Conservation (phyloP, 2,113 vertebrate genomes). For the Forbesichthys agassizii region DNA sequence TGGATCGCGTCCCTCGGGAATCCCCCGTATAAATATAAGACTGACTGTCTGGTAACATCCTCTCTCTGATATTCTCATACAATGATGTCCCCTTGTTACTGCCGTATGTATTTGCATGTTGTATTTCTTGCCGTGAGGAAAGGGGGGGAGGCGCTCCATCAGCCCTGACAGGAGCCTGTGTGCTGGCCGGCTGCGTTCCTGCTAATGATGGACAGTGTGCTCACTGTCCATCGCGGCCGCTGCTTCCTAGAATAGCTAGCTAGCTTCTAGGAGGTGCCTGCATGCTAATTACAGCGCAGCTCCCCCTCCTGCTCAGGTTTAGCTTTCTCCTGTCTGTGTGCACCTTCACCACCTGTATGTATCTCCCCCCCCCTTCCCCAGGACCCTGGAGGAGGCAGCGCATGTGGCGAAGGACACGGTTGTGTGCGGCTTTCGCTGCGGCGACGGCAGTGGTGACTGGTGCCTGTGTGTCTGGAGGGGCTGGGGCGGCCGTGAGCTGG, state of each 20-base stretch:
- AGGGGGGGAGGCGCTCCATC: background rate
- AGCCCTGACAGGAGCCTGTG: background rate
- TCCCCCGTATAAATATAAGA: background rate
- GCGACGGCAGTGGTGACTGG: slow-evolving; percentile 79
- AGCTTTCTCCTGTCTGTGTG: slow-evolving; percentile 1
- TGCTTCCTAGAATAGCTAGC: slow-evolving; percentile 43
- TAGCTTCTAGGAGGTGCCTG: slow-evolving; percentile 53
- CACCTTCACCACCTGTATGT: background rate
- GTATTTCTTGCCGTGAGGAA: too few relatives aligned
- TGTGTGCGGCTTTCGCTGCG: slow-evolving; percentile 84
- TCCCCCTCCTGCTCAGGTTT: background rate
- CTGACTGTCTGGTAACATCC: background rate
- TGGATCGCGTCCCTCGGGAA: slow-evolving; percentile 26
- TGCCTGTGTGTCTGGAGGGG: slow-evolving; percentile 92
- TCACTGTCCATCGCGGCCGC: slow-evolving; percentile 22
- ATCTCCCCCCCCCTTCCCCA: slow-evolving; percentile 52
- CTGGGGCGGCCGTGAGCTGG: slow-evolving; percentile 88
- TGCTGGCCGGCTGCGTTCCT: slow-evolving; percentile 10
- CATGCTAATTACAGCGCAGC: slow-evolving; percentile 37
- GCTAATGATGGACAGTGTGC: slow-evolving; percentile 11
- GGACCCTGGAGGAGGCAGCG: slow-evolving; percentile 82
- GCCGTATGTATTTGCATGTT: background rate
- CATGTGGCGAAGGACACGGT: slow-evolving; percentile 87
- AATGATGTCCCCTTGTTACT: background rate
- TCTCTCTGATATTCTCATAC: background rate